A percentile compares a stretch with the other conserved stretches of the same genome.
These are phyloP conservation scores for Sternotherus odoratus DNA, from an alignment of 2,797 vertebrate species.

Conservation along the genomic window DNA sequence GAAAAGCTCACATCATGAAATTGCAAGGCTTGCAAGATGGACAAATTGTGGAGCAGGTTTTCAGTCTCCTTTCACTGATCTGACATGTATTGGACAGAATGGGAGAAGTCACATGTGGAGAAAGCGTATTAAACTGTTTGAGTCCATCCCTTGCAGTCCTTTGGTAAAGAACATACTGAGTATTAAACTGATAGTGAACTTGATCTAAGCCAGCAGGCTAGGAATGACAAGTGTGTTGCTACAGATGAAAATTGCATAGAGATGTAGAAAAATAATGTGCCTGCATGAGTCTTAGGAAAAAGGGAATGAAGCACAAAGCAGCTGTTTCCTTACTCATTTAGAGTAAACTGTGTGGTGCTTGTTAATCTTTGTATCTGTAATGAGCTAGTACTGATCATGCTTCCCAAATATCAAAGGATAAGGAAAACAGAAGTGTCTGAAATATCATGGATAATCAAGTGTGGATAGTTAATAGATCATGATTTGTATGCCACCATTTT, in stretches of 20 bases:
- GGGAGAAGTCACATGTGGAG: neutral
- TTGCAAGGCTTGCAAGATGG: neutral
- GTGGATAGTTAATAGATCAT: conserved; percentile 69
- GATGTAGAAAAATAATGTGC: neutral
- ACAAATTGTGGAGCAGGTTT: neutral
- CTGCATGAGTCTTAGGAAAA: neutral
- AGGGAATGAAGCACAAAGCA: neutral
- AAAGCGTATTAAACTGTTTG: neutral
- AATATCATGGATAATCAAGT: conserved; percentile 74
- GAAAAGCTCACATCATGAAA: neutral
- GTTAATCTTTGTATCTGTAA: conserved; percentile 48
- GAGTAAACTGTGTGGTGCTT: conserved; percentile 24
- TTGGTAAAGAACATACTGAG: fast-evolving
- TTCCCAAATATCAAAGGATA: conserved; percentile 70
- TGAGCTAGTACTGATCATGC: conserved; percentile 45
- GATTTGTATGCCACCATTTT: conserved; percentile 68
- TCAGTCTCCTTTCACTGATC: neutral
- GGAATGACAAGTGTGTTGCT: neutral
- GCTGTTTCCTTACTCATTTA: conserved; percentile 16
- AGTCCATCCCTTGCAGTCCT: neutral
- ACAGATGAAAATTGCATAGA: neutral
- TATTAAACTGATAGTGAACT: neutral
- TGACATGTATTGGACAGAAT: neutral
- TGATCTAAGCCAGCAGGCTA: neutral
- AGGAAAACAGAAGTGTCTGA: conserved; percentile 69